phyloP scores from a whole-genome alignment of 2,113 vertebrate genomes.

The Percina caprodes region DNA sequence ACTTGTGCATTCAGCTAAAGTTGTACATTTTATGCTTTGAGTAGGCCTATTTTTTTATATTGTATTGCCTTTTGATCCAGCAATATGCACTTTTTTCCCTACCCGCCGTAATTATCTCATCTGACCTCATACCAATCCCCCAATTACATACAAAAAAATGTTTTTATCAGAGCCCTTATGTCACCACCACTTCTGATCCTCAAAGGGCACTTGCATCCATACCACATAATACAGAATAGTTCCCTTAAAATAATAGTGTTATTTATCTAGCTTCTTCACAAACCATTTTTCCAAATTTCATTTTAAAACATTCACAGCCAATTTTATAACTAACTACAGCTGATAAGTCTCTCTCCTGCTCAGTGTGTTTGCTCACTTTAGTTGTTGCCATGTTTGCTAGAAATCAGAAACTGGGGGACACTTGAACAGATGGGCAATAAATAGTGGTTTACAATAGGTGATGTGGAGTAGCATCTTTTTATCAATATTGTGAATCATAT shows the following conservation, averaged over 20 bases:
- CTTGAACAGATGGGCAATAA: neutral
- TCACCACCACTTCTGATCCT: too few species aligned
- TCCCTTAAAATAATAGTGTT: neutral
- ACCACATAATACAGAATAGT: neutral
- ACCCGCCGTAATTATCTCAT: too few species aligned
- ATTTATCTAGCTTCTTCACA: neutral
- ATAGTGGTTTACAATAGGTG: neutral
- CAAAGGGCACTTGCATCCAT: neutral
- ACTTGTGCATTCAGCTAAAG: too few species aligned
- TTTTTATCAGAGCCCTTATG: too few species aligned
- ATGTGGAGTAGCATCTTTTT: neutral
- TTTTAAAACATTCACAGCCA: neutral
- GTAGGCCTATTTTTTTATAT: too few species aligned
- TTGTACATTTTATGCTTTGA: too few species aligned
- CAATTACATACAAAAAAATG: too few species aligned
- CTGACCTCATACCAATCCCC: too few species aligned
- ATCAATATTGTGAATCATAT: neutral
- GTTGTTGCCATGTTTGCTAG: neutral
- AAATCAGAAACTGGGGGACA: neutral
- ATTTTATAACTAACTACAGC: neutral
- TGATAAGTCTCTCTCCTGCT: neutral
- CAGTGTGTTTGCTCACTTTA: neutral
- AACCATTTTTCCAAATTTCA: neutral
- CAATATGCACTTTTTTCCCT: too few species aligned
- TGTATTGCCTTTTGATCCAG: too few species aligned